These are phyloP conservation scores for Diceros bicornis DNA, from an alignment of 2,797 vertebrate species.

Conservation along the genomic window DNA sequence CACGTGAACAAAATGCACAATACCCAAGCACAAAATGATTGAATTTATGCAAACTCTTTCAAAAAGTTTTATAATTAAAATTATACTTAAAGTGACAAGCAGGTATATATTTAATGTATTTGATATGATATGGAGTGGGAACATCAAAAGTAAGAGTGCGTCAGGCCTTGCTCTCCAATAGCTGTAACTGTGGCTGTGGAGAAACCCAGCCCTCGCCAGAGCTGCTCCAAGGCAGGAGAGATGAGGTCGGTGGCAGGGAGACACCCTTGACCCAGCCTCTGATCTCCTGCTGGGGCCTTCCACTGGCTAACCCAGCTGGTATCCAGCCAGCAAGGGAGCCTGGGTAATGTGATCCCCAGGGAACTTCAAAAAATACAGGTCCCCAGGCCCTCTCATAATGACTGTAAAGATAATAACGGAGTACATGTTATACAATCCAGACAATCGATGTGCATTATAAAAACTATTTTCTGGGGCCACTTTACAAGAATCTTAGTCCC, in stretches of 20 bases:
- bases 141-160: not conserved
- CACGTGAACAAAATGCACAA: not conserved
- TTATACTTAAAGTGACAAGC: not conserved
- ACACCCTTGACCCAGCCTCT: not conserved
- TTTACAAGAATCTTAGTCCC: not conserved
- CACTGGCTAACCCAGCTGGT: not conserved
- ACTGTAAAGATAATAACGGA: not conserved
- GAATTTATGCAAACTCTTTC: not conserved
- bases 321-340: not conserved
- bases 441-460: too few species aligned
- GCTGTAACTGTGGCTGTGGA: not conserved
- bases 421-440: not conserved
- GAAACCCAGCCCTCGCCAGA: not conserved
- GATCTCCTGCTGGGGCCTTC: not conserved
- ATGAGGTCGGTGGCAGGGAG: not conserved
- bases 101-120: not conserved
- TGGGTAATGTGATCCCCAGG: not conserved
- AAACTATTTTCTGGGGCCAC: not conserved
- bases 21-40: not conserved
- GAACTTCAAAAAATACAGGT: not conserved
- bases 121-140: not conserved
- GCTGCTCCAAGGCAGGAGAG: not conserved
- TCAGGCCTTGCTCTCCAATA: not conserved
- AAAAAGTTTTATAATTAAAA: constrained; percentile 15
- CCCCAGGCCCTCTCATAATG: not conserved